A percentile compares a stretch with the other conserved stretches of the same genome.
phyloP scores from a whole-genome alignment of 1,140 invertebrate species.

The Eriocheir sinensis region DNA sequence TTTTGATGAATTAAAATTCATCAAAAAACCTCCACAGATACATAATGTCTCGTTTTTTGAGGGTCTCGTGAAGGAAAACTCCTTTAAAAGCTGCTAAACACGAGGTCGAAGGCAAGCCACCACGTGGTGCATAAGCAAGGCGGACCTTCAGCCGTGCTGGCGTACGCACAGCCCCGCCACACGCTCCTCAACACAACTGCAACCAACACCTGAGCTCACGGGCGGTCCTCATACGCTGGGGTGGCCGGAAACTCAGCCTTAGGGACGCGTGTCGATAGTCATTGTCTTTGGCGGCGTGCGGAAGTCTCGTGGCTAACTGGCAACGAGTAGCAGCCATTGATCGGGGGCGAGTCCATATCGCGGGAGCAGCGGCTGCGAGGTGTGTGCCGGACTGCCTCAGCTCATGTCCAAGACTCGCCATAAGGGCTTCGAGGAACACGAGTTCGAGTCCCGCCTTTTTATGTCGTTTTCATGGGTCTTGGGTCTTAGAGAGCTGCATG shows the following conservation, averaged over 20 bases:
- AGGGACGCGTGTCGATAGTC: conserved; percentile 54
- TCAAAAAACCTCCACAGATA: neutral
- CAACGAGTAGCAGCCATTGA: conserved; percentile 60
- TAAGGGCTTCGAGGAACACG: neutral
- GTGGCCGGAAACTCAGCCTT: conserved; percentile 56
- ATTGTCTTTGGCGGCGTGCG: conserved; percentile 55
- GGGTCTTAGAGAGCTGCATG: neutral
- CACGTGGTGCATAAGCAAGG: conserved; percentile 52
- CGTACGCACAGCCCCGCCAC: conserved; percentile 48
- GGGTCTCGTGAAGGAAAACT: neutral
- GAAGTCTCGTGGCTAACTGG: conserved; percentile 63
- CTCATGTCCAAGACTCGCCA: neutral
- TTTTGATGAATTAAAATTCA: conserved; percentile 36
- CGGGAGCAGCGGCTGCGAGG: conserved; percentile 31
- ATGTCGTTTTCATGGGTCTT: neutral
- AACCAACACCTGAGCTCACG: conserved; percentile 40
- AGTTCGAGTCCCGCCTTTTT: neutral
- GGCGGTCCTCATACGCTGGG: conserved; percentile 18
- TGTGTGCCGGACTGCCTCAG: conserved; percentile 36
- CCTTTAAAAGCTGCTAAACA: neutral
- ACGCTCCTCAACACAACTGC: conserved; percentile 17
- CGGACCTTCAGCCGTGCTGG: conserved; percentile 47
- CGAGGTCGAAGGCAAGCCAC: conserved; percentile 42
- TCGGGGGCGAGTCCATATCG: conserved; percentile 56
- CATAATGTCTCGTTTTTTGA: neutral